Conservation (phyloP, 2,888 invertebrate species). For the Gibbula magus region DNA sequence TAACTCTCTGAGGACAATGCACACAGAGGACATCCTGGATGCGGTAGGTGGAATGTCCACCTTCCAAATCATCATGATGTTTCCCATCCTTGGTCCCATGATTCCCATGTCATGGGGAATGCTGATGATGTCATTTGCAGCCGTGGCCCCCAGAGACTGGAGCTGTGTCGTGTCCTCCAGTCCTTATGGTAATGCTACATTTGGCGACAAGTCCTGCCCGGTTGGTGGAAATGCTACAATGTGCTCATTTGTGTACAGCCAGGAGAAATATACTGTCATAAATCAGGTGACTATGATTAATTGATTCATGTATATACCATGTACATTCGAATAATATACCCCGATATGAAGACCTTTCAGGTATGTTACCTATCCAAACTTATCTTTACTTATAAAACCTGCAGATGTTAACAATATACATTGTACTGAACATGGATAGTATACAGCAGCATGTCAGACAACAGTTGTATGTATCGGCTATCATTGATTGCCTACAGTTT, state of each 20-base stretch:
- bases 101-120: neutral
- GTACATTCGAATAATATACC: too few relatives aligned
- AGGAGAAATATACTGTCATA: neutral
- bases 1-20: too few relatives aligned
- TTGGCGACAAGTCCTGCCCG: neutral
- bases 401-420: too few relatives aligned
- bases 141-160: neutral
- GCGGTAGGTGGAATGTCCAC: neutral
- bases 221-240: neutral
- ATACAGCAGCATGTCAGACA: too few relatives aligned
- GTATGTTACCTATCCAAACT: too few relatives aligned
- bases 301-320: too few relatives aligned
- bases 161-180: neutral
- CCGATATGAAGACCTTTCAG: too few relatives aligned
- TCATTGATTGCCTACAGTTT: too few relatives aligned
- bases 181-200: neutral
- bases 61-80: neutral
- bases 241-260: neutral
- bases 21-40: neutral
- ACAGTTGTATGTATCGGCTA: too few relatives aligned
- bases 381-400: too few relatives aligned
- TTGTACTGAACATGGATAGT: too few relatives aligned
- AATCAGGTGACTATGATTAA: neutral
- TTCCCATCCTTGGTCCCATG: neutral
- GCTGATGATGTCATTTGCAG: conserved; percentile 14